These are phyloP conservation scores for Echinops telfairi DNA, from an alignment of 2,113 vertebrate genomes.

Conservation along the genomic window DNA sequence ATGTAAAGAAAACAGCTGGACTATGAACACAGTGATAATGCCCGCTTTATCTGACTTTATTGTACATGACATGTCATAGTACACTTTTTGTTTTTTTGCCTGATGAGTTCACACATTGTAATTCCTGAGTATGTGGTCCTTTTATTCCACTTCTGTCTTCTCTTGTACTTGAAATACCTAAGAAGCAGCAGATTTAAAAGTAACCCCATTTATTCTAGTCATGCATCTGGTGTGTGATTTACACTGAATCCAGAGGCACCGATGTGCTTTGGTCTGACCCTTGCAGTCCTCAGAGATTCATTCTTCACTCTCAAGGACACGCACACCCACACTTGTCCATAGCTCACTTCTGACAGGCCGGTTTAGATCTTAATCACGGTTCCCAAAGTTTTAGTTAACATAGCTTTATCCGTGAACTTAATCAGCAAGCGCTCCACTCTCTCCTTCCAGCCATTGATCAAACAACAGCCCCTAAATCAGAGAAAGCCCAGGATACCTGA, in stretches of 20 bases:
- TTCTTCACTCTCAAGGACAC: slow-evolving; percentile 57
- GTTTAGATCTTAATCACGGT: slow-evolving; percentile 72
- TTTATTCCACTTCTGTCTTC: neutral
- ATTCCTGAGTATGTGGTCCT: neutral
- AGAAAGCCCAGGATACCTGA: slow-evolving; percentile 22
- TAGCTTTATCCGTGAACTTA: slow-evolving; percentile 63
- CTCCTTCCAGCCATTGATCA: slow-evolving; percentile 67
- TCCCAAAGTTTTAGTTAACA: slow-evolving; percentile 75
- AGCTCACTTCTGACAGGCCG: slow-evolving; percentile 73
- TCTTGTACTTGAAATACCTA: slow-evolving; percentile 10
- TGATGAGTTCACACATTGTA: neutral
- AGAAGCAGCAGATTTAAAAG: neutral
- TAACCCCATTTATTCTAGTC: slow-evolving; percentile 29
- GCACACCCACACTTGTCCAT: slow-evolving; percentile 54
- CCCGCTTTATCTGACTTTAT: neutral
- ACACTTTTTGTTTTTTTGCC: neutral
- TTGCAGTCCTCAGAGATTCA: slow-evolving; percentile 58
- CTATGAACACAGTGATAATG: neutral
- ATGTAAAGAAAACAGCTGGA: neutral
- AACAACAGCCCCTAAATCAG: slow-evolving; percentile 74
- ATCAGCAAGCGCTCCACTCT: slow-evolving; percentile 63
- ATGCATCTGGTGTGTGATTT: slow-evolving; percentile 62
- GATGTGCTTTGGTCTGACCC: slow-evolving; percentile 65
- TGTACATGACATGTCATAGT: neutral
- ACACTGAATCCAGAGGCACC: slow-evolving; percentile 51